Conservation (phyloP, 2,888 invertebrate species). For the Coelinius sp. region DNA sequence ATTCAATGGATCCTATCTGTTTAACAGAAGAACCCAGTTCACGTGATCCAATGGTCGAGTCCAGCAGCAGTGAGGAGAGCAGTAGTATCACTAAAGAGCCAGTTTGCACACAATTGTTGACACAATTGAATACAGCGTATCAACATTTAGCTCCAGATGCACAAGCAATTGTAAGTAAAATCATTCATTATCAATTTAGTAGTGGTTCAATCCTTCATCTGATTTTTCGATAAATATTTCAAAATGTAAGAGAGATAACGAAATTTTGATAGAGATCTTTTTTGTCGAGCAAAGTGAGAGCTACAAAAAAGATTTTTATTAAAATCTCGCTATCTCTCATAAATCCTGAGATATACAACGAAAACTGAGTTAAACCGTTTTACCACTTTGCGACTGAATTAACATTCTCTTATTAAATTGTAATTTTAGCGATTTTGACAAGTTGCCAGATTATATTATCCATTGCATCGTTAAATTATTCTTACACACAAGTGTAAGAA, state of each 20-base stretch:
- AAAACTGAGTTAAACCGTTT: neutral
- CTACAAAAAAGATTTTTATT: no score
- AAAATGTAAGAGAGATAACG: no score
- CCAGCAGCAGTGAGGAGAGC: slow-evolving; percentile 64
- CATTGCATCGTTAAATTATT: neutral
- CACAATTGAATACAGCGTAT: slow-evolving; percentile 68
- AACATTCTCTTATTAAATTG: neutral
- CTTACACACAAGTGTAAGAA: neutral
- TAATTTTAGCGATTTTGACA: neutral
- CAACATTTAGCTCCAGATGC: slow-evolving; percentile 69
- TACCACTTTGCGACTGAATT: neutral
- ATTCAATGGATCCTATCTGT: neutral
- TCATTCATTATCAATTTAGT: slow-evolving; percentile 3
- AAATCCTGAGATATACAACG: no score
- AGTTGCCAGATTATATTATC: neutral
- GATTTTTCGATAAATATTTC: neutral
- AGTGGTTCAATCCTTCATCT: neutral
- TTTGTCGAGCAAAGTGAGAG: no score
- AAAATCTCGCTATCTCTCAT: no score
- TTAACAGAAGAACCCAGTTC: slow-evolving; percentile 64
- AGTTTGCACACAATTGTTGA: slow-evolving; percentile 67
- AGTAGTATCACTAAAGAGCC: slow-evolving; percentile 62
- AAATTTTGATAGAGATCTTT: no score
- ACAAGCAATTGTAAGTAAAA: slow-evolving; percentile 65
- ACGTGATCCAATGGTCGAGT: slow-evolving; percentile 68